Percentiles rank a stretch among this genome's conserved stretches.
These are phyloP conservation scores for Candoia aspera DNA, from an alignment of 2,113 vertebrate species.

Conservation along the genomic window DNA sequence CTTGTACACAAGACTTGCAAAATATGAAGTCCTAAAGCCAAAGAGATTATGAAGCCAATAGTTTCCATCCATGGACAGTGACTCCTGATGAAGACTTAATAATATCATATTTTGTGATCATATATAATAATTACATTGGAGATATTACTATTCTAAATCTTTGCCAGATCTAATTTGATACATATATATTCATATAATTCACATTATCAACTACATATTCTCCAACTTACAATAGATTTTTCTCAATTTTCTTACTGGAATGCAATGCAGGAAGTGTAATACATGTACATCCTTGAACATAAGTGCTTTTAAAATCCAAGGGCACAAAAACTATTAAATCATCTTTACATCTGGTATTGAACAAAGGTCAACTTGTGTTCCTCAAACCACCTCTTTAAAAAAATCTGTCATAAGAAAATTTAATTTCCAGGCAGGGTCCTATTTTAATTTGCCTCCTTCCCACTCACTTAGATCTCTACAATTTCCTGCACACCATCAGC, in stretches of 20 bases:
- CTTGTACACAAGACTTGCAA: neutral
- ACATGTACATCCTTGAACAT: neutral
- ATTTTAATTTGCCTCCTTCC: constrained; percentile 26
- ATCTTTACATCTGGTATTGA: constrained; percentile 23
- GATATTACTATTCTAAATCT: neutral
- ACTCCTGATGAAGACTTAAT: neutral
- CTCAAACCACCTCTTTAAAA: constrained; percentile 30
- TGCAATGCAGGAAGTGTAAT: neutral
- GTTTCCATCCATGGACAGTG: neutral
- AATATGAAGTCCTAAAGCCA: neutral
- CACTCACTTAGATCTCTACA: constrained; percentile 51
- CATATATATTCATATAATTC: neutral
- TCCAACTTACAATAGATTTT: neutral
- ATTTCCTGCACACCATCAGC: constrained; percentile 45
- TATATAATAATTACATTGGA: neutral
- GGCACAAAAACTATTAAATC: constrained; percentile 7
- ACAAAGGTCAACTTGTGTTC: constrained; percentile 38
- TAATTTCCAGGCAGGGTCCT: constrained; percentile 50
- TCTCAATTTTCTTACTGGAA: neutral
- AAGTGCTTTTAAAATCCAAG: constrained; percentile 11
- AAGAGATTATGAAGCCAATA: neutral
- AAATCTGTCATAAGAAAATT: constrained; percentile 34
- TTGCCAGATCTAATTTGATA: neutral
- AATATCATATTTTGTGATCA: neutral
- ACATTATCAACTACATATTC: neutral